phyloP scores from a whole-genome alignment of 2,113 vertebrate species.

The Phaethornis superciliosus region DNA sequence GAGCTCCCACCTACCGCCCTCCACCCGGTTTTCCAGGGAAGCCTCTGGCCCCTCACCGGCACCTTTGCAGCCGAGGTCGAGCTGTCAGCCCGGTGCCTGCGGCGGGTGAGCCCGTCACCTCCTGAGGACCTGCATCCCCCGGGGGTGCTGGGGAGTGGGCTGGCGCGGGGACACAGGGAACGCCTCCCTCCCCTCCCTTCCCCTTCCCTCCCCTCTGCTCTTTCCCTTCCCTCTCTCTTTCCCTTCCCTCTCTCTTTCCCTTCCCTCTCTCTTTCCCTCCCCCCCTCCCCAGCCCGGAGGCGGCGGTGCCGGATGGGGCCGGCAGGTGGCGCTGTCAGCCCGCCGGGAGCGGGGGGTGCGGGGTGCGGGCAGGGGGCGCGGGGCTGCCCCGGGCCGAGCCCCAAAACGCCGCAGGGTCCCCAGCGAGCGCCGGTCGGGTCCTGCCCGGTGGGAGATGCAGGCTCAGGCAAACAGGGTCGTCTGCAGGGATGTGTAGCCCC shows the following conservation, averaged over 20 bases:
- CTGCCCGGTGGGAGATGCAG: background rate
- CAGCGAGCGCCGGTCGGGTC: background rate
- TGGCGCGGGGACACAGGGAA: fast-evolving
- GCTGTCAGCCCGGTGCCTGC: background rate
- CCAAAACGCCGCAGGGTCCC: background rate
- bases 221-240: no score
- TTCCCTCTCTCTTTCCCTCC: no score
- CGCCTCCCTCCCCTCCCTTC: no score
- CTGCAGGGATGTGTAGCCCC: no score
- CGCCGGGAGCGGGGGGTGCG: background rate
- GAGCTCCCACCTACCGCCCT: no score
- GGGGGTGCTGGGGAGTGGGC: background rate
- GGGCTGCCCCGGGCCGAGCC: no score
- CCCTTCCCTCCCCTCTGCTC: no score
- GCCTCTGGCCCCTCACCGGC: background rate
- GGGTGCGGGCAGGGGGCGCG: background rate
- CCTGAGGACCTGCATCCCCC: background rate
- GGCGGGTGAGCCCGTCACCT: background rate
- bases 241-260: no score
- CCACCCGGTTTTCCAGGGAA: background rate
- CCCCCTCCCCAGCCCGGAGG: background rate
- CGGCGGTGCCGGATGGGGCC: background rate
- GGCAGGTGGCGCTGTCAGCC: conserved; percentile 37
- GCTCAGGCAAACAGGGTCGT: background rate
- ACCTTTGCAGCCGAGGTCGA: background rate